Base-by-base conservation (phyloP, 2,113 vertebrate genomes). In the Anarhynchus alexandrinus region DNA sequence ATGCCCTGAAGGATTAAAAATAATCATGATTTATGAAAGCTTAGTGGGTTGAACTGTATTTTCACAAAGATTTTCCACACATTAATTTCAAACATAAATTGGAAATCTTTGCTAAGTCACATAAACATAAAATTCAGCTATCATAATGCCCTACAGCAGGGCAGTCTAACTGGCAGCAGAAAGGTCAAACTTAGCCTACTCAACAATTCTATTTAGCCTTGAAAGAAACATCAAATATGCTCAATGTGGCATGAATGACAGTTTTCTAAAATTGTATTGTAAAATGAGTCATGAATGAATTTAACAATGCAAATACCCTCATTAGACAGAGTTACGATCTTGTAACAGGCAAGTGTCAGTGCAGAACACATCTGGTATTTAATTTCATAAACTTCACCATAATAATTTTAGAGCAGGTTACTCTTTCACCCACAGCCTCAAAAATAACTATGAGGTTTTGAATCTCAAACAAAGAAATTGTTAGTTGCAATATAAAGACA, bases 1-100 rank as follows among this genome's bases (percentile, higher is more conserved):
- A 99, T 1, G 99, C 99, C 94, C 99, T 99, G 97, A 73, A 84
- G 82, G n/a, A 96, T 69, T 86, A 88, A 23, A 80, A 57, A 77
- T 10, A 62, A 76, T 25, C 42, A 26, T 4, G 12, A 87, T 25
- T 84, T 82, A 42, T 54, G 58, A 90, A 88, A 95, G 42, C 54
- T 72, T 5, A 51, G 27, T 1, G 29, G 17, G 15, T 5, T 12
- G 20, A 67, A 79, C 1, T 38, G n/a, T 38, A 65, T 54, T 93
- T 76, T 72, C 73, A 58, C 38, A 55, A 43, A 45, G 21, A 82
- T 64, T 72, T 86, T 61, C 40, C 92, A 61, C 30, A 49, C 8
- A 42, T 86, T 81, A 71, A 17, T 71, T 94, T 91, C 81, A 78
- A 82, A 26, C 10, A 5, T 14, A 64, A 47, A 49, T 0, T 32